Evolutionary conservation across 2,113 vertebrate genomes (phyloP), one percentile per base, ranked within the genome.

Genomic region (Parotia lawesii): DNA sequence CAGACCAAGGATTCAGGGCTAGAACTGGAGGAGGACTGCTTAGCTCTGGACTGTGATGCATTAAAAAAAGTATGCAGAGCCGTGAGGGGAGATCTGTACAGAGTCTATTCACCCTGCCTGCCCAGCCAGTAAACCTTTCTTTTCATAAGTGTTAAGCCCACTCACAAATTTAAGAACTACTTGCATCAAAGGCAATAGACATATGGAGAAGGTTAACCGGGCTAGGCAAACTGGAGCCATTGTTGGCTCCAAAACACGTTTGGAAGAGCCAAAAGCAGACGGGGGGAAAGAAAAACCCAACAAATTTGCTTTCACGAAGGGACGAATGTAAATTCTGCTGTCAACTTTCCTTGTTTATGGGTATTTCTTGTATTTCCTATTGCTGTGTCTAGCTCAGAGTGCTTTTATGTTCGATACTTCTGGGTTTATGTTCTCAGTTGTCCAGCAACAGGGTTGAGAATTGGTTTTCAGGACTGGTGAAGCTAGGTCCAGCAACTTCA

Each of bases 181-280:
- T 92, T 58, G 47, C 53, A 93, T 93, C 66, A 95, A 89, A 97
- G 89, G 70, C 80, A 81, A 33, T 33, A 84, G 82, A 83, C 96
- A 96, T 96, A 88, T 92, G 96, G 95, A 95, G 92, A 92, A 92
- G 62, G 77, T 96, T 96, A 96, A 62, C 61, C 76, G 85, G 87
- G 50, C 87, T 93, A 84, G 94, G 80, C 92, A 95, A 92, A 76
- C 71, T 93, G 90, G 95, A 96, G 92, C 94, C 89, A 27, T 47
- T 87, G 35, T 86, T 97, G 95, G 94, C 94, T 90, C 72, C 54
- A 61, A 71, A 94, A 81, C 40, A 38, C 9, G 15, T 78, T 89
- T 66, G 54, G 37, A 92, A 71, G 85, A 94, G 90, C 82, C 77
- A 96, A 85, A 93, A 92, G 40, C 37, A 44, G 24, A 50, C 40